These are phyloP conservation scores for Drosophila melanogaster DNA, from an alignment of 1,140 invertebrate genomes.

Conservation along the genomic window Release_6_plus_ISO1_MT NC_004354.4:11518501-11519000, in stretches of 20 bases:
- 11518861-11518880: background rate
- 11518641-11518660: too few species aligned
- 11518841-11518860: slow-evolving; percentile 2
- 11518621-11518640: too few species aligned
- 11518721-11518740: slow-evolving; percentile 72
- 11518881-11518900: background rate
- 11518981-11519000: slow-evolving; percentile 5
- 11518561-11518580: slow-evolving; percentile 2
- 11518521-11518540: slow-evolving; percentile 57
- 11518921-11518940: background rate
- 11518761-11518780: slow-evolving; percentile 64
- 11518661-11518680: background rate
- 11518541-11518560: slow-evolving; percentile 26
- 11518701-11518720: slow-evolving; percentile 11
- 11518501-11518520: slow-evolving; percentile 58
- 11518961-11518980: background rate
- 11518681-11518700: slow-evolving; percentile 6
- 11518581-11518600: background rate
- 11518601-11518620: too few species aligned
- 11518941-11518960: background rate
- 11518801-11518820: slow-evolving; percentile 14
- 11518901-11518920: background rate
- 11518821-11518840: slow-evolving; percentile 6
- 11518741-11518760: slow-evolving; percentile 51
- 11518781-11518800: slow-evolving; percentile 12